Base-by-base conservation (phyloP, 2,113 vertebrate species). In the Dicentrarchus labrax region DNA sequence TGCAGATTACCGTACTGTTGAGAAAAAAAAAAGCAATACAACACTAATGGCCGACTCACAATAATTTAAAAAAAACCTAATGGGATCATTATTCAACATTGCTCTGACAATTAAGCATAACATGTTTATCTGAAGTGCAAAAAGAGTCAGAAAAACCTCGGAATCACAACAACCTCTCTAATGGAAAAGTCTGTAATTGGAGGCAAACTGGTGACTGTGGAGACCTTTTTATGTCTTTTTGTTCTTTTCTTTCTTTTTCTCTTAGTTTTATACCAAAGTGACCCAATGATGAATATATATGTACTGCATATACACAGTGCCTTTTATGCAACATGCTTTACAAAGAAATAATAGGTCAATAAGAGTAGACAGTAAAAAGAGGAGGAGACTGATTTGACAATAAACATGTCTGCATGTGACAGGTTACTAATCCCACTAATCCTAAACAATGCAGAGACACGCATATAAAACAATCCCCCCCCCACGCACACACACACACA, bases 21-120 rank as follows among this genome's bases (percentile, higher is more conserved):
- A 30, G 24, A 65, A 74, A 54, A 54, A 76, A 76, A 70, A 61
- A 75, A 22, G 74, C 70, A 73, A 86, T 89, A 70, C 66, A 79
- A 86, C 19, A 53, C 88, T 86, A 91, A 89, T 83, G 85, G 81
- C 68, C 9, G 38, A 62, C 57, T 78, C 59, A 68, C 22, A 84
- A 67, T 82, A 87, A 87, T 81, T 68, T 45, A 75, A 78, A 79
- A 85, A 48, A 83, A 53, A 68, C 61, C 50, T 86, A 90, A 87
- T 88, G 73, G 80, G 78, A 72, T 87, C 47, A 87, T 87, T 87
- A 88, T 86, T 90, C 66, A 89, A 70, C 74, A 76, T 72, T 82
- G 19, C 60, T 82, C 78, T 65, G 62, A 86, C 78, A 88, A 89
- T 92, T 92, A 87, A 68, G 64, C 71, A 50, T 62, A 76, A 88